Base-by-base conservation (phyloP, 2,797 vertebrate genomes). In the Semaprochilodus insignis region DNA sequence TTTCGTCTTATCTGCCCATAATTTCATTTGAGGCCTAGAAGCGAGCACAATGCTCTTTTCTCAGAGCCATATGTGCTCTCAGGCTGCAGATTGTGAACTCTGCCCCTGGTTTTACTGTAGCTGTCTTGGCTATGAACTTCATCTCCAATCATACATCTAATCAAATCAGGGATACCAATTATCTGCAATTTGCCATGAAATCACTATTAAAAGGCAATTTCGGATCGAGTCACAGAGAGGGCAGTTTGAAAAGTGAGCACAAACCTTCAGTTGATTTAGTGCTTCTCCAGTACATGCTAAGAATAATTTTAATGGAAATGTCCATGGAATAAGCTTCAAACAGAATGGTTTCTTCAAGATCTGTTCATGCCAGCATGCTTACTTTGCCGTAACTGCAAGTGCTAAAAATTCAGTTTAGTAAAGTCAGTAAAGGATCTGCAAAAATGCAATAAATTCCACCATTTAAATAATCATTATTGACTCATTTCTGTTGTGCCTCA, bases 121-220 rank as follows among this genome's bases (percentile, higher is more conserved):
- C 62, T 25, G 11, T 40, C 25, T 57, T 74, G 69, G 40, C 57
- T 21, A 16, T 51, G 63, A 40, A 15, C 57, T 73, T 44, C 27
- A 11, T 34, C 70, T 57, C 34, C 13, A 57, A 57, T 77, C 23
- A 59, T 31, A 51, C n/a, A 27, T n/a, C 4, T 81, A 74, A 83
- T 85, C 75, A 69, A 34, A 69, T 84, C 52, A 63, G 48, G 69
- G 52, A 55, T 67, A 62, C 55, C 57, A 62, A 65, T 83, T 81
- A 17, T 66, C 51, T 72, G 73, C 67, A 82, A 80, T 83, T 83
- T 74, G 78, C 80, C 60, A 36, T 78, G 52, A 80, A 85, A 88
- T 80, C 14, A n/a, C 27, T 75, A 48, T 75, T 71, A 66, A 73
- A 81, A 44, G 63, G 31, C 52, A 19, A 40, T 63, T 44, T 60